These are phyloP conservation scores for Coelinius sp. DNA, from an alignment of 2,888 invertebrate genomes.

Conservation along the genomic window DNA sequence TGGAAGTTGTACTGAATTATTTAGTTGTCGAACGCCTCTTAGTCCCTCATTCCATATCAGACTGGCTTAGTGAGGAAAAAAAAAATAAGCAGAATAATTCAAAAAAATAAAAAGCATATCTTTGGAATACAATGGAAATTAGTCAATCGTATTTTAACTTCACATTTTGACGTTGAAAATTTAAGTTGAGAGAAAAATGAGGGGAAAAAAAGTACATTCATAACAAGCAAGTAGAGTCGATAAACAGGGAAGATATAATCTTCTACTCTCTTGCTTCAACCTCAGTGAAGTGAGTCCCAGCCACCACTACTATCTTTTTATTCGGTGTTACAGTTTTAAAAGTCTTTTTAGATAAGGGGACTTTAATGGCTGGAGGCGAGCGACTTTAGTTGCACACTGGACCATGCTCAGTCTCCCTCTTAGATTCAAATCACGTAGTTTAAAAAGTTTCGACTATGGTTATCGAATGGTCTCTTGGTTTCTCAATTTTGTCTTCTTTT, in stretches of 20 bases:
- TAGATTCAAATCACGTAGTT: constrained; percentile 51
- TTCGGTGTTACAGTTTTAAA: constrained; percentile 60
- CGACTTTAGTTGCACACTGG: constrained; percentile 47
- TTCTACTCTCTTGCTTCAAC: constrained; percentile 46
- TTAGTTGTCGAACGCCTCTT: constrained; percentile 29
- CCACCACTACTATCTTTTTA: constrained; percentile 54
- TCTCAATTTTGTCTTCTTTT: constrained; percentile 18
- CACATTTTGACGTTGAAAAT: too few relatives aligned
- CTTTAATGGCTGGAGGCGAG: constrained; percentile 58
- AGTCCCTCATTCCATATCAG: neutral
- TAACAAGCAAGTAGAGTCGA: constrained; percentile 55
- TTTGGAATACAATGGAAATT: too few relatives aligned
- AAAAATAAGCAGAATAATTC: neutral
- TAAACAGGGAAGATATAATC: constrained; percentile 60
- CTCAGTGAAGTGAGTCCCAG: constrained; percentile 46
- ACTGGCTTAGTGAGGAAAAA: neutral
- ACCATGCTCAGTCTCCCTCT: constrained; percentile 39
- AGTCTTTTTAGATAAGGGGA: constrained; percentile 62
- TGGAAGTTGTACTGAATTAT: constrained; percentile 42
- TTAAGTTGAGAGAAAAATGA: neutral
- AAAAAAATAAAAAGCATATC: too few relatives aligned
- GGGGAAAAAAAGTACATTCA: constrained; percentile 44
- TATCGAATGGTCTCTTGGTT: constrained; percentile 46
- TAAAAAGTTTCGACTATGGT: constrained; percentile 50
- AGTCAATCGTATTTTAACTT: too few relatives aligned